Conservation (phyloP, 2,888 invertebrate species). For the Drosophila melanocephala region DNA sequence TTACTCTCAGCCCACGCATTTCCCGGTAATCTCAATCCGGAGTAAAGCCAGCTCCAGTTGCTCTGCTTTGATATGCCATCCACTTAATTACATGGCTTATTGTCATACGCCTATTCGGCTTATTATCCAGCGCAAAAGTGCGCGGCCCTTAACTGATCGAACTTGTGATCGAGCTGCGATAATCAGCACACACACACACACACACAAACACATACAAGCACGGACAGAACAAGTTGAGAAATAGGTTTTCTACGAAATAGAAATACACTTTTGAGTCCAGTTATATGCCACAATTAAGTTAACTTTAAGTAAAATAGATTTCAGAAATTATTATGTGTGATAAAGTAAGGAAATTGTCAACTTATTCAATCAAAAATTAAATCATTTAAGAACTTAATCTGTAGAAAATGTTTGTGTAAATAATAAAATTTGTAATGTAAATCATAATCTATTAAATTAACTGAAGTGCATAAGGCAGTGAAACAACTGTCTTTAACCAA, state of each 20-base stretch:
- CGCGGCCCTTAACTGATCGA: slow-evolving; percentile 80
- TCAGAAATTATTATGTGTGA: background rate
- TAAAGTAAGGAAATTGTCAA: background rate
- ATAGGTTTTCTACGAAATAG: slow-evolving; percentile 11
- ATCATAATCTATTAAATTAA: background rate
- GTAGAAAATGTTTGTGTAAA: background rate
- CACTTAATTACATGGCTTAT: slow-evolving; percentile 77
- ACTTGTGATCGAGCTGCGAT: slow-evolving; percentile 71
- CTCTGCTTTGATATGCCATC: slow-evolving; percentile 70
- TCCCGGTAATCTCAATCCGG: slow-evolving; percentile 63
- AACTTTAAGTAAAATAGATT: background rate
- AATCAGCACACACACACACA: slow-evolving; percentile 52
- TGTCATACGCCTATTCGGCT: slow-evolving; percentile 81
- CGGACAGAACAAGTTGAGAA: background rate
- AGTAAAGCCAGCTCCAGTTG: slow-evolving; percentile 48
- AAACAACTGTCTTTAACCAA: background rate
- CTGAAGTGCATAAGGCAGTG: background rate
- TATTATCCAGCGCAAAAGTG: slow-evolving; percentile 72
- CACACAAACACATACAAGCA: slow-evolving; percentile 14
- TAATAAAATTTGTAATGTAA: background rate
- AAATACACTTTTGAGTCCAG: slow-evolving; percentile 28
- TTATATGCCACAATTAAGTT: background rate
- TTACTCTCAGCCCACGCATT: slow-evolving; percentile 65
- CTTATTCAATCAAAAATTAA: background rate
- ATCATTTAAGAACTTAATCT: background rate